These are phyloP conservation scores for Trachymyrmex septentrionalis DNA, from an alignment of 1,140 invertebrate species.

Conservation along the genomic window DNA sequence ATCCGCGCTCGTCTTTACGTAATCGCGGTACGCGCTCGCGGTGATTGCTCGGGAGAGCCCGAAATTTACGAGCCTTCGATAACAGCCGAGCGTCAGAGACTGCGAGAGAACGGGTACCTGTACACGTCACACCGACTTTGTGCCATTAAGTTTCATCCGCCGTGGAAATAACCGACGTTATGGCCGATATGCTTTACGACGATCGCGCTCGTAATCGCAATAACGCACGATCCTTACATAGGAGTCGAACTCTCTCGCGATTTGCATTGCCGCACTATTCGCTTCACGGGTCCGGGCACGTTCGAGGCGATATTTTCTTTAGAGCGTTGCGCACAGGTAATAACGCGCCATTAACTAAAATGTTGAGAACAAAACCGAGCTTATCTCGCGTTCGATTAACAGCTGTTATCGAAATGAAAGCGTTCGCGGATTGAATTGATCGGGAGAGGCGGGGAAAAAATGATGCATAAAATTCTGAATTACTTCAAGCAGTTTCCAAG, in stretches of 20 bases:
- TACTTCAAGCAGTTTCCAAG: background rate
- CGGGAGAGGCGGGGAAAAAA: background rate
- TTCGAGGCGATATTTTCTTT: constrained; percentile 23
- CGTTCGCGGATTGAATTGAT: background rate
- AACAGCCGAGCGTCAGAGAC: constrained; percentile 26
- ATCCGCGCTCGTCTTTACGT: constrained; percentile 71
- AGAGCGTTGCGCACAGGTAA: background rate
- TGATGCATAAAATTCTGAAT: background rate
- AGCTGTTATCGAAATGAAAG: constrained; percentile 9
- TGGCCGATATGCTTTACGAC: constrained; percentile 40
- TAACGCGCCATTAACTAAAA: constrained; percentile 9
- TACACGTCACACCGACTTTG: constrained; percentile 8
- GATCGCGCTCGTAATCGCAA: constrained; percentile 40
- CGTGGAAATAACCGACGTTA: constrained; percentile 22
- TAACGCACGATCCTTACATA: constrained; percentile 37
- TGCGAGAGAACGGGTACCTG: constrained; percentile 2
- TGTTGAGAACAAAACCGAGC: constrained; percentile 5
- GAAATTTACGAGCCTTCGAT: constrained; percentile 68
- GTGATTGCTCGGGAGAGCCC: constrained; percentile 64
- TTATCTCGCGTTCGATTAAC: constrained; percentile 19
- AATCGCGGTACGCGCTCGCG: constrained; percentile 63
- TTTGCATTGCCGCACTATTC: constrained; percentile 13
- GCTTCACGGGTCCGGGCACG: background rate
- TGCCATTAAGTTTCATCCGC: constrained; percentile 36
- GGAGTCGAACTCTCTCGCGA: constrained; percentile 18